Percentiles rank a stretch among this genome's conserved stretches.
These are phyloP conservation scores for Vanacampus margaritifer DNA, from an alignment of 2,113 vertebrate genomes.

Conservation along the genomic window DNA sequence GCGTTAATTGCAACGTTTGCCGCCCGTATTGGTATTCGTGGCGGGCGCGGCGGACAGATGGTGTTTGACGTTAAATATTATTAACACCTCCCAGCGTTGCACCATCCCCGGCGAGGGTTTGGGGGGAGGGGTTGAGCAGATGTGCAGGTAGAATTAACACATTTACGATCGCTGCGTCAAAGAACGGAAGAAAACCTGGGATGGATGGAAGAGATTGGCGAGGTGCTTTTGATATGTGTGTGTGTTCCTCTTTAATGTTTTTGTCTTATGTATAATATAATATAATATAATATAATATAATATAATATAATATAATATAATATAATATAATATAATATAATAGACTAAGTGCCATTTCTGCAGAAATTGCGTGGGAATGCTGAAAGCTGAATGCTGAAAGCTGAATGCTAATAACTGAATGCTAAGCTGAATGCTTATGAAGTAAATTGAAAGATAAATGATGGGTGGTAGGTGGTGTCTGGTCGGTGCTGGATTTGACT, in stretches of 20 bases:
- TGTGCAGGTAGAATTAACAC: slow-evolving; percentile 44
- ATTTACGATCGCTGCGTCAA: slow-evolving; percentile 55
- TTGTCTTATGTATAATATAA: neutral
- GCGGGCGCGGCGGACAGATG: slow-evolving; percentile 63
- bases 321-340: too few relatives aligned
- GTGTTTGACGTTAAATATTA: slow-evolving; percentile 74
- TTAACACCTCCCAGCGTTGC: slow-evolving; percentile 57
- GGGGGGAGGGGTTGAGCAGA: slow-evolving; percentile 34
- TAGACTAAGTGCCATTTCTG: too few relatives aligned
- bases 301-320: too few relatives aligned
- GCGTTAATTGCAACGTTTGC: slow-evolving; percentile 61
- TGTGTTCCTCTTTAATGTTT: neutral
- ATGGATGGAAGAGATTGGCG: neutral
- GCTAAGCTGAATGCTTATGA: too few relatives aligned
- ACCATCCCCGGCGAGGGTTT: slow-evolving; percentile 29
- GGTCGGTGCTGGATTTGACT: too few relatives aligned
- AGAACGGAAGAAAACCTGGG: slow-evolving; percentile 11
- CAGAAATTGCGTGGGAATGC: too few relatives aligned
- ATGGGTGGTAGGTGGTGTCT: too few relatives aligned
- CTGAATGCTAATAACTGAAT: too few relatives aligned
- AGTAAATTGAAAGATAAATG: too few relatives aligned
- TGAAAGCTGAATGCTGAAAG: too few relatives aligned
- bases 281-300: too few relatives aligned
- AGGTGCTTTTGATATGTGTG: neutral
- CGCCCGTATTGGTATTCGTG: slow-evolving; percentile 53